A percentile compares a stretch with the other conserved stretches of the same genome.
phyloP scores from a whole-genome alignment of 2,797 vertebrate genomes.

The Enteromius paludinosus region DNA sequence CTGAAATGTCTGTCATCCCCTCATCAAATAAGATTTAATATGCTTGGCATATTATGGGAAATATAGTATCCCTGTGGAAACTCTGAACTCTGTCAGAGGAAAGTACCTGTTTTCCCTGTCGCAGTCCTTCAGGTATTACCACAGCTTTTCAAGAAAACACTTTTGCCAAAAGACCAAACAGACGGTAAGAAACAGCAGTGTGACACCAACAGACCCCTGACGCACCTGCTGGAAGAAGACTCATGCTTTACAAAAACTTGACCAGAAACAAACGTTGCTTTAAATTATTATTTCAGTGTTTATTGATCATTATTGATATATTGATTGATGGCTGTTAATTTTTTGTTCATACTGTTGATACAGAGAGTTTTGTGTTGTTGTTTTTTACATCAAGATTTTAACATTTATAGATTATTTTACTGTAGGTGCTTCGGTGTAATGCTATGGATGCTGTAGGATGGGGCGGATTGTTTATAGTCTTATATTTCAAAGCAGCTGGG shows the following conservation, averaged over 20 bases:
- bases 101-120: conserved; percentile 68
- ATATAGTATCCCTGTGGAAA: conserved; percentile 64
- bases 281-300: background rate
- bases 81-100: conserved; percentile 69
- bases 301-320: background rate
- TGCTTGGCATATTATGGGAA: conserved; percentile 43
- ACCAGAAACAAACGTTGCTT: conserved; percentile 4
- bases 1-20: conserved; percentile 43
- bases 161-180: conserved; percentile 66
- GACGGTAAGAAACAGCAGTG: conserved; percentile 63
- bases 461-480: background rate
- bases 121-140: conserved; percentile 72
- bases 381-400: background rate
- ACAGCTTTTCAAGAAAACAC: conserved; percentile 69
- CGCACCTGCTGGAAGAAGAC: conserved; percentile 57
- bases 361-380: background rate
- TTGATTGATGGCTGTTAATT: background rate
- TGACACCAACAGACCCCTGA: conserved; percentile 68
- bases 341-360: background rate
- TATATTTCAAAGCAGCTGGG: background rate
- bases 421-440: background rate
- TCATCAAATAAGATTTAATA: conserved; percentile 41
- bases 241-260: conserved; percentile 25
- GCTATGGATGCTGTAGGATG: background rate
- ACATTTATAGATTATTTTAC: background rate